phyloP scores from a whole-genome alignment of 2,888 invertebrate genomes.

The Sphecodes monilicornis region DNA sequence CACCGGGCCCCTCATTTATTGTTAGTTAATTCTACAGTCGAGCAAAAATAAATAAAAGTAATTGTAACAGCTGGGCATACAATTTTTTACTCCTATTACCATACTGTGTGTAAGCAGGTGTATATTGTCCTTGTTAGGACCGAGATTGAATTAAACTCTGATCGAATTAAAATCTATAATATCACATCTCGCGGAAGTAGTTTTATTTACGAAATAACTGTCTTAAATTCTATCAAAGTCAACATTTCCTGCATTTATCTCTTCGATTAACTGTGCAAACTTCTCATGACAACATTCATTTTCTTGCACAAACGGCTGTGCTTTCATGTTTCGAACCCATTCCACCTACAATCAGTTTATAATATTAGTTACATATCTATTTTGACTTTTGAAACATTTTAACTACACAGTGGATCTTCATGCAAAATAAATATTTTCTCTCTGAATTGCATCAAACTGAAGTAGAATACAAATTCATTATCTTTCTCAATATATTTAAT shows the following conservation, averaged over 20 bases:
- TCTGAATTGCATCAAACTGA: too few relatives aligned
- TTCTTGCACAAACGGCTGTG: constrained; percentile 70
- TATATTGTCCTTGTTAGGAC: neutral
- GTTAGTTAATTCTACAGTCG: neutral
- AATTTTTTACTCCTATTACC: neutral
- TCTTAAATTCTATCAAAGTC: constrained; percentile 73
- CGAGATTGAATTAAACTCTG: neutral
- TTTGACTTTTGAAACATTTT: neutral
- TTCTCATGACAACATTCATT: constrained; percentile 70
- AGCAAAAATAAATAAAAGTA: neutral
- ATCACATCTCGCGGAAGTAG: constrained; percentile 26
- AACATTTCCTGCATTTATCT: constrained; percentile 59
- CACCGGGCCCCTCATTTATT: neutral
- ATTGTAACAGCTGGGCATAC: neutral
- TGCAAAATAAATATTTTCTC: too few relatives aligned
- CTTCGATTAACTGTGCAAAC: constrained; percentile 72
- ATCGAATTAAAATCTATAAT: constrained; percentile 8
- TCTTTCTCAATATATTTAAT: too few relatives aligned
- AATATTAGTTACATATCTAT: neutral
- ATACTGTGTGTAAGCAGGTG: neutral
- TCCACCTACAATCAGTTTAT: constrained; percentile 74
- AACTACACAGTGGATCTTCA: too few relatives aligned
- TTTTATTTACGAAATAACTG: neutral
- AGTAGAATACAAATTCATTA: too few relatives aligned
- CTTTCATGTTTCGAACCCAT: constrained; percentile 82